phyloP scores from a whole-genome alignment of 2,888 invertebrate species.

The Melieria omissa region DNA sequence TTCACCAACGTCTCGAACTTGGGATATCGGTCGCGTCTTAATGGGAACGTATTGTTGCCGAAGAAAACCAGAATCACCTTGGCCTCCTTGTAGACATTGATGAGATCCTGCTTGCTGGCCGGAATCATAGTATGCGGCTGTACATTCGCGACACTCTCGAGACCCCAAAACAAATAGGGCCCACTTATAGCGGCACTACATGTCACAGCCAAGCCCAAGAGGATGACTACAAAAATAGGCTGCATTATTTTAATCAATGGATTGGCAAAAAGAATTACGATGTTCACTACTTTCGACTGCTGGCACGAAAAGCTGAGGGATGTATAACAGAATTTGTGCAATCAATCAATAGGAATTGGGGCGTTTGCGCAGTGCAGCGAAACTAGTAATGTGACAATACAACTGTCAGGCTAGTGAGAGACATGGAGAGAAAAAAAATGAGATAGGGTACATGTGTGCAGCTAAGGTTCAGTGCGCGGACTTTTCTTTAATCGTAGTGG shows the following conservation, averaged over 20 bases:
- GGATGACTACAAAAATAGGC: conserved; percentile 48
- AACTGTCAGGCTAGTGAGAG: too few species aligned
- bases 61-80: conserved; percentile 73
- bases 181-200: conserved; percentile 68
- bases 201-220: conserved; percentile 48
- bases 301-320: too few species aligned
- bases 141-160: conserved; percentile 68
- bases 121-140: conserved; percentile 69
- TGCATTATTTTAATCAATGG: conserved; percentile 49
- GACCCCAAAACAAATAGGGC: conserved; percentile 73
- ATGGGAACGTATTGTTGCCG: conserved; percentile 70
- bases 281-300: neutral
- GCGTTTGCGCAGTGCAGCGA: too few species aligned
- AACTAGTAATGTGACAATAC: too few species aligned
- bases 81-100: conserved; percentile 71
- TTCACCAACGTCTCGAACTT: conserved; percentile 71
- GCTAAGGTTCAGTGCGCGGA: too few species aligned
- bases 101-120: conserved; percentile 70
- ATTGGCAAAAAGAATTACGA: neutral
- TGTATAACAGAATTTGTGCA: too few species aligned
- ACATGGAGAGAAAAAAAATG: too few species aligned
- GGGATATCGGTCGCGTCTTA: conserved; percentile 71
- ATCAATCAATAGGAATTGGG: too few species aligned
- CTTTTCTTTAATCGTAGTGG: too few species aligned
- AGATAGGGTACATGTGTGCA: too few species aligned